phyloP scores from a whole-genome alignment of 1,140 invertebrate genomes.

The Leptinotarsa lineolata region DNA sequence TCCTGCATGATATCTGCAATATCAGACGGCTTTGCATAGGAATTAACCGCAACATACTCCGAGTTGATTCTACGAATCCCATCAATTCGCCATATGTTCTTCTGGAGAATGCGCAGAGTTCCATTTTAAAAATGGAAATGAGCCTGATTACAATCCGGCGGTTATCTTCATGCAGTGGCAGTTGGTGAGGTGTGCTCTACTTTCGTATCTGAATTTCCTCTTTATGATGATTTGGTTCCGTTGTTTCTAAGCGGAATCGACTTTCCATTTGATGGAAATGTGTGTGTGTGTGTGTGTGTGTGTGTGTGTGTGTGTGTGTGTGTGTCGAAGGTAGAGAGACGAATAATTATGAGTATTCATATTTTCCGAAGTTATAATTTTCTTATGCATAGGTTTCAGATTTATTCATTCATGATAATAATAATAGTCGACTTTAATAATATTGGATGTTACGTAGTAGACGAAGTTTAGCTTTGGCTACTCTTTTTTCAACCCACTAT shows the following conservation, averaged over 20 bases:
- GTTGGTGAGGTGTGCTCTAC: not conserved
- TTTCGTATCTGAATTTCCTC: not conserved
- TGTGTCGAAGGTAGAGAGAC: too few species aligned
- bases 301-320: too few species aligned
- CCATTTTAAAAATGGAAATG: not conserved
- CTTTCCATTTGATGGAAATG: not conserved
- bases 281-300: not conserved
- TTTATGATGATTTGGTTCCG: slow-evolving; percentile 5
- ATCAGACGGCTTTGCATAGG: slow-evolving; percentile 34
- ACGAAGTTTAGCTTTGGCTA: too few species aligned
- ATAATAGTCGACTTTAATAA: too few species aligned
- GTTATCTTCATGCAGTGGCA: not conserved
- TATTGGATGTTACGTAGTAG: too few species aligned
- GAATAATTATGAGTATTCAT: too few species aligned
- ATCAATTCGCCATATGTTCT: too few species aligned
- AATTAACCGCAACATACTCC: slow-evolving; percentile 34
- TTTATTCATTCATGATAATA: too few species aligned
- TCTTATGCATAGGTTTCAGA: too few species aligned
- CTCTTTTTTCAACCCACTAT: too few species aligned
- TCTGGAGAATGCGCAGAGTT: not conserved
- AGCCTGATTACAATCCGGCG: not conserved
- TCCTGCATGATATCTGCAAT: slow-evolving; percentile 39
- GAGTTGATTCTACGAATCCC: not conserved
- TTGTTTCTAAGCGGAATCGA: not conserved
- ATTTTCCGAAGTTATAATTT: too few species aligned